A percentile compares a stretch with the other conserved stretches of the same genome.
Evolutionary conservation across 2,888 invertebrate genomes (phyloP).

Genomic region (Gryllus longicercus): DNA sequence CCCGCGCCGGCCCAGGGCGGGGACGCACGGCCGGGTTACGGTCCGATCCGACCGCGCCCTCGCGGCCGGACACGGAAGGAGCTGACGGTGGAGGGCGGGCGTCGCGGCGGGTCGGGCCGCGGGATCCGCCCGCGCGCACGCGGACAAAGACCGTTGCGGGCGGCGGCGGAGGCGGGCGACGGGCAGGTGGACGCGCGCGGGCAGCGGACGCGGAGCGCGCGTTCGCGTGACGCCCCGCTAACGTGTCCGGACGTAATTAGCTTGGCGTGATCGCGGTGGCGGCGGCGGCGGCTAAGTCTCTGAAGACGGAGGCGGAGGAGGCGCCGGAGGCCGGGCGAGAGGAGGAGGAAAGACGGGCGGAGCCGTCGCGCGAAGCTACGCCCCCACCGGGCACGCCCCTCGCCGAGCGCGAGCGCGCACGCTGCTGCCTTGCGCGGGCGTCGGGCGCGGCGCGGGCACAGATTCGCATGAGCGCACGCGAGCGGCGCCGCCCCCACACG

Average conservation of each 20-base stretch:
- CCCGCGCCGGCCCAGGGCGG: no score
- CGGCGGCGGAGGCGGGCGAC: no score
- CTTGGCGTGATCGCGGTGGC: background rate
- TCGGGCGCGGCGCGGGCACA: background rate
- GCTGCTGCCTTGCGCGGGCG: background rate
- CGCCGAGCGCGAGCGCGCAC: background rate
- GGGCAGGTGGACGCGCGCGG: background rate
- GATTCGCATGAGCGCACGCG: background rate
- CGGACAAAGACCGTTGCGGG: no score
- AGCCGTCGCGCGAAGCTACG: background rate
- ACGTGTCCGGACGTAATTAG: background rate
- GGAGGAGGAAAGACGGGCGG: background rate
- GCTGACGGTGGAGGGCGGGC: no score
- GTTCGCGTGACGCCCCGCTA: background rate
- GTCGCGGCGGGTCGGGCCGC: no score
- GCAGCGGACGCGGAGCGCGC: background rate
- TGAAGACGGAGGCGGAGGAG: background rate
- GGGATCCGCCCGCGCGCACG: no score
- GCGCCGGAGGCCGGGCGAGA: background rate
- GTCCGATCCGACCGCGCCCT: no score
- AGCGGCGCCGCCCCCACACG: no score
- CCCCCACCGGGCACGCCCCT: background rate
- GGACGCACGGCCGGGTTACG: no score
- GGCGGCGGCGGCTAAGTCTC: background rate
- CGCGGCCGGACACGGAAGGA: no score